Evolutionary conservation across 1,140 invertebrate genomes (phyloP), one percentile per base, ranked within the genome.

Genomic region (Melipona quadrifasciata): DNA sequence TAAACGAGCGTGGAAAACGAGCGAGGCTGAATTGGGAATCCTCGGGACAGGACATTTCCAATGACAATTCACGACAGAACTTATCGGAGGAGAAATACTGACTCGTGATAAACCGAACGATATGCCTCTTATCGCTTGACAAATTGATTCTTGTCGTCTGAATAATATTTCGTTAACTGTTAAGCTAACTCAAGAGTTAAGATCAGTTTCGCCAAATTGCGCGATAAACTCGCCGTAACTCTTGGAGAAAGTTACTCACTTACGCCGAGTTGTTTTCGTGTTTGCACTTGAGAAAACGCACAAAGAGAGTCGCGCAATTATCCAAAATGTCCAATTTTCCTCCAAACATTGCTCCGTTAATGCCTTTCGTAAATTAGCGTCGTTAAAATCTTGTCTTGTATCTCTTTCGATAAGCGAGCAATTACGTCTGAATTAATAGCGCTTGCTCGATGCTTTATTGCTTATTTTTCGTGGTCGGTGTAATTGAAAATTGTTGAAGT

Each of bases 21-120:
- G 27, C 8, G 47, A 78, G 24, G 65, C 11, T 34, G 1, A 67
- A 34, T 31, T 53, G 47, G 0, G 39, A 10, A 47, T 67, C 47
- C 21, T 31, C 53, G 21, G 21, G 34, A 47, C 10, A 58, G 53
- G 11, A 14, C 19, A 10, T 47, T 27, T 70, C 5, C 8, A 11
- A 11, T 3, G 10, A 16, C 6, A n/a, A 12, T 21, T 19, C 3
- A 0, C 17, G 8, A 16, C 2, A 6, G 14, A 17, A 72, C 1
- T 27, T 10, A n/a, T 24, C 34, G 17, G 0, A 10, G 5, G 19
- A 2, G 17, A 57, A 55, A 74, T 0, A 57, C 31, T 2, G 11
- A 74, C 4, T 21, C n/a, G 6, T 8, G 19, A 31, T 31, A 3
- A 55, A 6, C n/a, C 24, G 34, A 8, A 47, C 2, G 70, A 71